A percentile compares a stretch with the other conserved stretches of the same genome.
Conservation (phyloP, 2,113 vertebrate genomes). For the Nesoenas mayeri region DNA sequence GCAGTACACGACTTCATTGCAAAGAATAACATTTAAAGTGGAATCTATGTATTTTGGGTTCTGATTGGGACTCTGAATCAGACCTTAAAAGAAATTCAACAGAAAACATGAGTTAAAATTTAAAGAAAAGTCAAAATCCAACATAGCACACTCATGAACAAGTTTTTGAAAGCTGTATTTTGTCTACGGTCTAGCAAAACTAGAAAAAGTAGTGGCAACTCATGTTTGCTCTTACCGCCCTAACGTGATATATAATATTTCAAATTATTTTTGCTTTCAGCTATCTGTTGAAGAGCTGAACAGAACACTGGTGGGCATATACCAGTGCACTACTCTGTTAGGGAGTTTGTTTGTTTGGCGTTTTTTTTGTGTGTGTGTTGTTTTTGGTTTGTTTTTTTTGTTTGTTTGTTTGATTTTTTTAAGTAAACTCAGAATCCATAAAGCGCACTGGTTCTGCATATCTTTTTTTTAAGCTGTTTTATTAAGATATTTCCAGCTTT, state of each 20-base stretch:
- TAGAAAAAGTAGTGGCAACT: not conserved
- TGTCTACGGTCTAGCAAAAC: not conserved
- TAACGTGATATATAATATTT: not conserved
- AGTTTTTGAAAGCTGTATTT: not conserved
- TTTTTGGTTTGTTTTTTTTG: not conserved
- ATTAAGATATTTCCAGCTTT: not conserved
- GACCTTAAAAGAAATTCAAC: not conserved
- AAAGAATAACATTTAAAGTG: not conserved
- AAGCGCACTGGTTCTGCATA: rapidly evolving
- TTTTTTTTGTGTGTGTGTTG: too few relatives aligned
- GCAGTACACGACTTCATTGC: too few relatives aligned
- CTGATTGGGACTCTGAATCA: not conserved
- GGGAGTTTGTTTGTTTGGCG: not conserved
- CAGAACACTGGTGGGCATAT: not conserved
- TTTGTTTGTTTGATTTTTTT: not conserved
- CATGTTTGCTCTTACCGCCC: not conserved
- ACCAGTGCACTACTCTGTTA: rapidly evolving
- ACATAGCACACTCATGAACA: rapidly evolving
- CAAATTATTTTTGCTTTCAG: not conserved
- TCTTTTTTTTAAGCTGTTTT: not conserved
- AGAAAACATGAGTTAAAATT: not conserved
- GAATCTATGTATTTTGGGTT: not conserved
- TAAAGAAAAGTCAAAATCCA: not conserved
- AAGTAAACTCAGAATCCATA: not conserved
- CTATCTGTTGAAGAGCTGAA: not conserved